Conservation (phyloP, 2,113 vertebrate species). For the Otolemur garnettii region DNA sequence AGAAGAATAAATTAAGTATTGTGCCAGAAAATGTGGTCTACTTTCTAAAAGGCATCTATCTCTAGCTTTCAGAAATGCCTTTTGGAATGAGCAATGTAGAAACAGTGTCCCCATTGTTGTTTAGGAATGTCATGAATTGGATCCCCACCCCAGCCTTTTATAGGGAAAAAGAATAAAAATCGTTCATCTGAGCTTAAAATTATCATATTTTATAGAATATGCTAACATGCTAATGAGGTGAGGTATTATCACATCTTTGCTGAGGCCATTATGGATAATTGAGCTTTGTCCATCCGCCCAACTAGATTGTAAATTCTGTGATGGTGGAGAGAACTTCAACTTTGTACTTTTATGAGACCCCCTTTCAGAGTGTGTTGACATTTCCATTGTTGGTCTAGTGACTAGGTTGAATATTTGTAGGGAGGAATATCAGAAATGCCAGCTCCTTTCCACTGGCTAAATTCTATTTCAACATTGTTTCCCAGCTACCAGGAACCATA, state of each 20-base stretch:
- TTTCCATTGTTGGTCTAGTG: conserved; percentile 67
- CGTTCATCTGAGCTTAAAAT: conserved; percentile 81
- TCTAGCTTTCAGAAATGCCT: conserved; percentile 83
- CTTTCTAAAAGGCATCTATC: conserved; percentile 83
- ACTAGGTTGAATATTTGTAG: conserved; percentile 71
- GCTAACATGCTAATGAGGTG: conserved; percentile 81
- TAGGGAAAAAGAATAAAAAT: conserved; percentile 83
- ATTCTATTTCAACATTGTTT: conserved; percentile 67
- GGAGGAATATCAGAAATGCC: conserved; percentile 65
- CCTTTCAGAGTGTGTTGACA: conserved; percentile 67
- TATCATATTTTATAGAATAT: conserved; percentile 83
- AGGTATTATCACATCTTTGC: conserved; percentile 75
- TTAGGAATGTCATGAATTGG: conserved; percentile 84
- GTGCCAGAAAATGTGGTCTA: conserved; percentile 81
- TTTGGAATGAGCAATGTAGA: conserved; percentile 82
- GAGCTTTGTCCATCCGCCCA: conserved; percentile 77
- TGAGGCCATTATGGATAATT: conserved; percentile 69
- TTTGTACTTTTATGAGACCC: conserved; percentile 71
- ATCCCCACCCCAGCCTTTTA: conserved; percentile 83
- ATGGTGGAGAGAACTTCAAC: conserved; percentile 65
- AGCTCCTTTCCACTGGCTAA: conserved; percentile 56
- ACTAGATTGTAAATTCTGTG: conserved; percentile 69
- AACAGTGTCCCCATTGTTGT: conserved; percentile 83
- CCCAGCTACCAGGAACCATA: neutral
- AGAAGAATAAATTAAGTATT: conserved; percentile 84